Percentiles rank a stretch among this genome's conserved stretches.
These are phyloP conservation scores for Anarhynchus alexandrinus DNA, from an alignment of 2,113 vertebrate genomes.

Conservation along the genomic window DNA sequence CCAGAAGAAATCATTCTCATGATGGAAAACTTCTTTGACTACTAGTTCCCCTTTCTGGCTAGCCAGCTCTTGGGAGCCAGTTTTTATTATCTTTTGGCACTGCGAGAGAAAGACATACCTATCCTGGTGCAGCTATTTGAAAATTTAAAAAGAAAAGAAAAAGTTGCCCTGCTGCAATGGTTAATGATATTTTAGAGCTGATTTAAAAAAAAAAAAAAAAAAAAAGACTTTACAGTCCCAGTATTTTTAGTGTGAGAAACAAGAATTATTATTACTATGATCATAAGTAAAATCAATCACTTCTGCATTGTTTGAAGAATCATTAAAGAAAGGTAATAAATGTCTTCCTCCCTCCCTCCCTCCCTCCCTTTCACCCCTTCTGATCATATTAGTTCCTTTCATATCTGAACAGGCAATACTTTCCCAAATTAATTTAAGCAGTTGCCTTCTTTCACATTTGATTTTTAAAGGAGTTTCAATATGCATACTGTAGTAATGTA, in stretches of 20 bases:
- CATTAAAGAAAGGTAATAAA: background rate
- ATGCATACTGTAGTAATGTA: background rate
- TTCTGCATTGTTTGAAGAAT: background rate
- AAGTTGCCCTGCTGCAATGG: background rate
- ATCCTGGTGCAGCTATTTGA: background rate
- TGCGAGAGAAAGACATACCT: background rate
- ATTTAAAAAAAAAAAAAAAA: background rate
- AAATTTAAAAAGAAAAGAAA: background rate
- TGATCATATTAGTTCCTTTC: background rate
- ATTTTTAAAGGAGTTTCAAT: background rate
- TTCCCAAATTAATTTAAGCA: background rate
- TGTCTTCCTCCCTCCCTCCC: background rate
- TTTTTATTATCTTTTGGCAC: background rate
- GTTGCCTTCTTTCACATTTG: background rate
- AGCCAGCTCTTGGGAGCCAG: background rate
- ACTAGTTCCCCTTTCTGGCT: background rate
- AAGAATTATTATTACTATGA: background rate
- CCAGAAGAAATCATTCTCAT: background rate
- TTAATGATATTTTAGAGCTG: background rate
- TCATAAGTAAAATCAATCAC: background rate
- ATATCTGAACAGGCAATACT: background rate
- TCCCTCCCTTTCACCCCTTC: background rate
- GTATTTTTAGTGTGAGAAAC: background rate
- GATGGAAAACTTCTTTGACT: background rate
- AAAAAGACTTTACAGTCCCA: background rate